Conservation (phyloP, 2,797 vertebrate genomes). For the Spondyliosoma cantharus region DNA sequence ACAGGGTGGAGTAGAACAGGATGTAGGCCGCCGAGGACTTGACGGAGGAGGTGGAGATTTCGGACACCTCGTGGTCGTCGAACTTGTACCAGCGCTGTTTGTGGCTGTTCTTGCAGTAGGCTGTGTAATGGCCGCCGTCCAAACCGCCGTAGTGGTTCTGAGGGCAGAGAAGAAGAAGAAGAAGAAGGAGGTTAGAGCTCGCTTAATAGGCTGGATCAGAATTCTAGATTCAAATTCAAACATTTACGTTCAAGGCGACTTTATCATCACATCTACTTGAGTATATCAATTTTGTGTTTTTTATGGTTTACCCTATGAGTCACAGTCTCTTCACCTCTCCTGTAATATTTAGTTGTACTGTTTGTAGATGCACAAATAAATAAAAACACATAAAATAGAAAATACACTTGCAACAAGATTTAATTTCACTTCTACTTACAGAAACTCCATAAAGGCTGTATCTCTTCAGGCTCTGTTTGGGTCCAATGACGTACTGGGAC, state of each 20-base stretch:
- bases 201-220: not conserved
- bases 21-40: slow-evolving; percentile 98
- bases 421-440: slow-evolving; percentile 85
- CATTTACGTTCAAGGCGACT: too few relatives aligned
- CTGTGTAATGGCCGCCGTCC: slow-evolving; percentile 98
- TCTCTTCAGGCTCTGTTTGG: slow-evolving; percentile 90
- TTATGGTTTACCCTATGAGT: too few relatives aligned
- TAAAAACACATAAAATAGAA: not conserved
- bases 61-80: slow-evolving; percentile 96
- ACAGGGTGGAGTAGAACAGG: slow-evolving; percentile 95
- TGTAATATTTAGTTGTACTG: not conserved
- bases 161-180: slow-evolving; percentile 11
- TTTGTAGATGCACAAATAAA: not conserved
- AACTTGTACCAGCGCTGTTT: slow-evolving; percentile 98
- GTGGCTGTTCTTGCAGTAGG: slow-evolving; percentile 92
- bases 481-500: slow-evolving; percentile 94
- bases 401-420: not conserved
- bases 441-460: slow-evolving; percentile 96
- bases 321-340: too few relatives aligned
- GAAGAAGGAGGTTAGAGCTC: not conserved
- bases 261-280: too few relatives aligned
- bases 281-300: too few relatives aligned
- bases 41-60: slow-evolving; percentile 92
- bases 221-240: too few relatives aligned
- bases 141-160: slow-evolving; percentile 98